Percentiles rank a stretch among this genome's conserved stretches.
These are phyloP conservation scores for Eufriesea mexicana DNA, from an alignment of 1,140 invertebrate species.

Conservation along the genomic window DNA sequence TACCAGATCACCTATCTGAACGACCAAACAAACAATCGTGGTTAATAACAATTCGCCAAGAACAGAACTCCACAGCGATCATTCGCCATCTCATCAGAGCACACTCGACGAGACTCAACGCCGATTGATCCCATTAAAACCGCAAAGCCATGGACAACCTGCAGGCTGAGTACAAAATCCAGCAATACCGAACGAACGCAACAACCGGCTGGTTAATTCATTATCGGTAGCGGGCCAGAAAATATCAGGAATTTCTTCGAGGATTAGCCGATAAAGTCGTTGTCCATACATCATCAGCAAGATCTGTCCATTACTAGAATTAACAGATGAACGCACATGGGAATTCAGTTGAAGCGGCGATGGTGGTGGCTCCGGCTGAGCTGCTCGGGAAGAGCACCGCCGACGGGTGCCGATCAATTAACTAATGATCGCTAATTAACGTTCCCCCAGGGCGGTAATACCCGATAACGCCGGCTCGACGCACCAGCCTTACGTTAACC, in stretches of 20 bases:
- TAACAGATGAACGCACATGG: slow-evolving; percentile 68
- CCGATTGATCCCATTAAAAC: no score
- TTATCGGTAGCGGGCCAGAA: background rate
- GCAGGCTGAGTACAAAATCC: no score
- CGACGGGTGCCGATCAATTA: slow-evolving; percentile 77
- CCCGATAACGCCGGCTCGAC: slow-evolving; percentile 65
- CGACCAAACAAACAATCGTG: no score
- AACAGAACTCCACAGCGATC: no score
- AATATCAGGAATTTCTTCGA: background rate
- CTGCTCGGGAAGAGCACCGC: slow-evolving; percentile 55
- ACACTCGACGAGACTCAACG: no score
- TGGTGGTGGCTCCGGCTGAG: slow-evolving; percentile 37
- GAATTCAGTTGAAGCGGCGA: slow-evolving; percentile 49
- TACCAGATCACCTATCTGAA: no score
- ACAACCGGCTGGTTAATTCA: background rate
- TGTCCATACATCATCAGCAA: slow-evolving; percentile 15
- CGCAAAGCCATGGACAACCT: no score
- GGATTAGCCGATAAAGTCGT: background rate
- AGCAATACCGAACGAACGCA: no score
- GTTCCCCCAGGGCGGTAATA: slow-evolving; percentile 73
- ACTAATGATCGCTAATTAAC: slow-evolving; percentile 78
- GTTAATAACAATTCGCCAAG: no score
- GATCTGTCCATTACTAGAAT: slow-evolving; percentile 68
- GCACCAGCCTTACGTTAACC: slow-evolving; percentile 67
- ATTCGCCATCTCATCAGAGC: no score